Percentiles rank a stretch among this genome's conserved stretches.
These are phyloP conservation scores for Euproctis similis DNA, from an alignment of 2,888 invertebrate genomes.

Conservation along the genomic window DNA sequence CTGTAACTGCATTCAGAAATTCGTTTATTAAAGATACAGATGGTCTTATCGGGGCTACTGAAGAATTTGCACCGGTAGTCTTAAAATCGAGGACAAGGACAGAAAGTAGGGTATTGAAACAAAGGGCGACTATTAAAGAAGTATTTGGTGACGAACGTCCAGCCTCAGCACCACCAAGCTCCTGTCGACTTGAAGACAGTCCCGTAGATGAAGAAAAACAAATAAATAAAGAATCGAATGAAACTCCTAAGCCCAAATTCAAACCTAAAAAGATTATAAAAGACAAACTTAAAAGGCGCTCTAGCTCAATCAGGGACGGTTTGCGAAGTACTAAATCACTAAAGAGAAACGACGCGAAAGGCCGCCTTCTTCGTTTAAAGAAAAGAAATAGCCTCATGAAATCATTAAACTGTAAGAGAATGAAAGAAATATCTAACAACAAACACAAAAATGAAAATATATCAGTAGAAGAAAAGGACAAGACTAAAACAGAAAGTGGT, in stretches of 20 bases:
- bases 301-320: constrained; percentile 65
- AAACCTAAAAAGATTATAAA: constrained; percentile 60
- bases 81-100: constrained; percentile 84
- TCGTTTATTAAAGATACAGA: constrained; percentile 79
- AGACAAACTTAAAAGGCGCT: constrained; percentile 55
- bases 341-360: constrained; percentile 64
- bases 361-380: constrained; percentile 58
- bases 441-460: constrained; percentile 52
- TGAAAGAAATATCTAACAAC: constrained; percentile 48
- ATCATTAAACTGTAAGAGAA: constrained; percentile 54
- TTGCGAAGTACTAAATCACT: constrained; percentile 63
- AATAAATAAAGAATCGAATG: constrained; percentile 49
- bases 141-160: constrained; percentile 88
- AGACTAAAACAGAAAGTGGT: constrained; percentile 50
- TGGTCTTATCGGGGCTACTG: constrained; percentile 74
- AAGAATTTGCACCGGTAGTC: constrained; percentile 81
- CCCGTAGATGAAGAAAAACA: constrained; percentile 37
- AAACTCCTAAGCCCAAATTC: constrained; percentile 47
- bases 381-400: constrained; percentile 68
- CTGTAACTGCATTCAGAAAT: constrained; percentile 79
- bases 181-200: constrained; percentile 68
- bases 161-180: constrained; percentile 86
- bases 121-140: constrained; percentile 86
- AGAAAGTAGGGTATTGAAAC: constrained; percentile 82
- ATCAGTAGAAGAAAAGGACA: constrained; percentile 57